Conservation (phyloP, 2,888 invertebrate genomes). For the Trachelus troglodyta region DNA sequence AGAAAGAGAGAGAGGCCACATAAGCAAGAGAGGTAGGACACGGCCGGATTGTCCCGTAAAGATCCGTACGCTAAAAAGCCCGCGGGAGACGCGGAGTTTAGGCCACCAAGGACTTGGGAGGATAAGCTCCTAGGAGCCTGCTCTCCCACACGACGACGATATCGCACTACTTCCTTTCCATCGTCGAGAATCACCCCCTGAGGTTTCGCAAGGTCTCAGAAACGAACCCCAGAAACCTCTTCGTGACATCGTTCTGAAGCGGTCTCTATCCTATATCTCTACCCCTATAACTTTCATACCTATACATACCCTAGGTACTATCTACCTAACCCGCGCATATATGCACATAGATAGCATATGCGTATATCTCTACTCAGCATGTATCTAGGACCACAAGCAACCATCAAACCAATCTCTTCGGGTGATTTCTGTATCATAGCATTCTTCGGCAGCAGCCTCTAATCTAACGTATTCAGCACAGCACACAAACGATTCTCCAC, state of each 20-base stretch:
- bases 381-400: neutral
- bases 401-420: neutral
- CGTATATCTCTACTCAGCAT: neutral
- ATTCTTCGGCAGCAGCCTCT: neutral
- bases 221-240: neutral
- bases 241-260: neutral
- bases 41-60: conserved; percentile 44
- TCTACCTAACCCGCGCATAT: neutral
- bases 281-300: neutral
- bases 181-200: neutral
- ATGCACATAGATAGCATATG: neutral
- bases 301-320: neutral
- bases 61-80: conserved; percentile 47
- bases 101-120: conserved; percentile 8
- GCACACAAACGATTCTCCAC: neutral
- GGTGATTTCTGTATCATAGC: neutral
- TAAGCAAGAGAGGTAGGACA: neutral
- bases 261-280: neutral
- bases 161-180: neutral
- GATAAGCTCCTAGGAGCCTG: neutral
- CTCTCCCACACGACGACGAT: neutral
- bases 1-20: conserved; percentile 18
- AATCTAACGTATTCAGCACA: neutral
- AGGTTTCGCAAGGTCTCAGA: neutral
- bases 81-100: conserved; percentile 14